Base-by-base conservation (phyloP, 1,140 invertebrate species). In the Danaus plexippus region DNA sequence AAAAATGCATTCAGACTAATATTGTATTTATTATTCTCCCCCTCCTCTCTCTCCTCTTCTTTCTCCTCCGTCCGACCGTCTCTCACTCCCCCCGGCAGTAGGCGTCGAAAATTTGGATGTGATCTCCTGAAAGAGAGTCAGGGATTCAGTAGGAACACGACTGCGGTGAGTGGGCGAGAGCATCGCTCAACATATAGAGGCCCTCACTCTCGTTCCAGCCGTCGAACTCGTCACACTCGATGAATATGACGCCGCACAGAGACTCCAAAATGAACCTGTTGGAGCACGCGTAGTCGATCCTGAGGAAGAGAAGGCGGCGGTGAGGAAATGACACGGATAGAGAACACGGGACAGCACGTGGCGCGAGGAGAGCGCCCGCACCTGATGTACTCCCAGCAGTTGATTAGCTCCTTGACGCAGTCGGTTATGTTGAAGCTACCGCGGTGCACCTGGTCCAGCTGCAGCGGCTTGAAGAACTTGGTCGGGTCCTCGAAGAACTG, bases 1-100 rank as follows among this genome's bases (percentile, higher is more conserved):
- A 80, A 80, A 75, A 71, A 68, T 77, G 80, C 76, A 80, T 81
- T 83, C 76, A 64, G 63, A 76, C 53, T 60, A 52, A 32, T 15
- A 12, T 10, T 56, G 22, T 50, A 52, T 71, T 69, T 66, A 59
- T 72, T 52, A 49, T 61, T 48, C 48, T 0, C 15, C 11, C 45
- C 9, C 18, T 40, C 11, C 11, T 13, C 9, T 9, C 12, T 18
- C 11, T 51, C 11, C 11, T 52, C 2, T 32, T 32, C 22, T 32
- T 32, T 6, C 22, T 32, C 22, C 5, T 22, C 22, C 22, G 22
- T 32, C 4, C 22, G 15, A 15, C 15, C 15, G 15, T 15, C 15
- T 15, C 22, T 32, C 22, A 32, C 22, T 32, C 22, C 22, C 22
- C 2, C 22, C 50, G 13, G 10, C 50, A 52, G 11, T 10, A 13